phyloP scores from a whole-genome alignment of 2,113 vertebrate genomes.

The Phaethon lepturus region DNA sequence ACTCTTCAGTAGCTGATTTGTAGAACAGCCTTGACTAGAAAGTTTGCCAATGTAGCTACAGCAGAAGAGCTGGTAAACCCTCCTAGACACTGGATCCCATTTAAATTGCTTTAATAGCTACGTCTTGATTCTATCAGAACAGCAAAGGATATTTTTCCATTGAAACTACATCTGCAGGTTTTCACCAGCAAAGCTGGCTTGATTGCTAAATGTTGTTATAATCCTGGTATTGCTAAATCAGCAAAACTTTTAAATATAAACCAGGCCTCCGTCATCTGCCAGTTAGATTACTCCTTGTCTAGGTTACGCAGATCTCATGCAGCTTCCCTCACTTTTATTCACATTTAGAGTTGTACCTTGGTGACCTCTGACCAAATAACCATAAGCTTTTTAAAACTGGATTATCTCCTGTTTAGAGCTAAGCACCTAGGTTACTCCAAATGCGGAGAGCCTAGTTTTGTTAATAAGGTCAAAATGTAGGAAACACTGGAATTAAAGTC shows the following conservation, averaged over 20 bases:
- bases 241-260: background rate
- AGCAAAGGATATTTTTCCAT: background rate
- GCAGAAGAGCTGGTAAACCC: background rate
- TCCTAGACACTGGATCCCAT: background rate
- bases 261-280: accelerated
- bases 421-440: background rate
- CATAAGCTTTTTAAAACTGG: background rate
- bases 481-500: background rate
- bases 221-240: background rate
- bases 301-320: background rate
- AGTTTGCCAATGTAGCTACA: background rate
- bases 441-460: background rate
- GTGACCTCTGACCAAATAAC: conserved; percentile 33
- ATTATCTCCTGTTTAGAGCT: conserved; percentile 19
- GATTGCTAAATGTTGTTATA: background rate
- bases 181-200: background rate
- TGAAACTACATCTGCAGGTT: background rate
- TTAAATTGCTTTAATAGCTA: background rate
- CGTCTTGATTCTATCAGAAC: background rate
- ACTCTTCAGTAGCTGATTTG: background rate
- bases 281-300: background rate
- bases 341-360: background rate
- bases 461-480: background rate
- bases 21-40: background rate
- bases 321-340: background rate